These are phyloP conservation scores for Galaxias olidus DNA, from an alignment of 2,797 vertebrate genomes.

Conservation along the genomic window DNA sequence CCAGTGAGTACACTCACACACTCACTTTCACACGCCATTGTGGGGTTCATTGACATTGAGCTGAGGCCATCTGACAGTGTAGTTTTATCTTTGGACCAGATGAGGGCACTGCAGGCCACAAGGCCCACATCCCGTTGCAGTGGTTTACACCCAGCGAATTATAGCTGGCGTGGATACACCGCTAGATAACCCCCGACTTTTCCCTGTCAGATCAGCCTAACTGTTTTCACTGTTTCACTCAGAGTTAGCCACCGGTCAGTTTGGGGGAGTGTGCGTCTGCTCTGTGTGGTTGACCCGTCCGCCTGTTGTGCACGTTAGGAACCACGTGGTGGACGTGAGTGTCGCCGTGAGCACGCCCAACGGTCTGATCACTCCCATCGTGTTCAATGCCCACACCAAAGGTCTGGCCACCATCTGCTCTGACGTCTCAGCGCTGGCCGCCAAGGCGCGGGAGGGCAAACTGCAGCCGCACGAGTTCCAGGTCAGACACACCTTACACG, in stretches of 20 bases:
- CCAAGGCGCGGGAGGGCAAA: slow-evolving; percentile 91
- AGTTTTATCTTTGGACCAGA: no score
- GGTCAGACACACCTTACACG: slow-evolving; percentile 63
- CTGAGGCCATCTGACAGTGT: no score
- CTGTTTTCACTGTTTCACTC: no score
- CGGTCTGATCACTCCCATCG: slow-evolving; percentile 96
- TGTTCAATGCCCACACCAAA: slow-evolving; percentile 94
- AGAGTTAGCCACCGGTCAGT: no score
- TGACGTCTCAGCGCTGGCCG: slow-evolving; percentile 84
- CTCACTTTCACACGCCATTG: background rate
- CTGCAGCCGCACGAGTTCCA: slow-evolving; percentile 97
- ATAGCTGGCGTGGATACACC: no score
- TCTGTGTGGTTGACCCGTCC: background rate
- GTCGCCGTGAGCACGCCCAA: slow-evolving; percentile 92
- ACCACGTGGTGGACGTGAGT: slow-evolving; percentile 93
- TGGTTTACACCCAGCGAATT: no score
- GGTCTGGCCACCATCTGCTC: slow-evolving; percentile 87
- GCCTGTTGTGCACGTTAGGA: slow-evolving; percentile 72
- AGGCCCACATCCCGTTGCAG: no score
- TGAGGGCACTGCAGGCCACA: no score
- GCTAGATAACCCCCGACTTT: no score
- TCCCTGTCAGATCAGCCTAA: no score
- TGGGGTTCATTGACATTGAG: no score
- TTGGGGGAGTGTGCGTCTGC: no score
- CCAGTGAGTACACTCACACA: slow-evolving; percentile 82